Evolutionary conservation across 2,797 vertebrate species (phyloP), one percentile per base, ranked within the genome.

Genomic region (Sitta carolinensis): DNA sequence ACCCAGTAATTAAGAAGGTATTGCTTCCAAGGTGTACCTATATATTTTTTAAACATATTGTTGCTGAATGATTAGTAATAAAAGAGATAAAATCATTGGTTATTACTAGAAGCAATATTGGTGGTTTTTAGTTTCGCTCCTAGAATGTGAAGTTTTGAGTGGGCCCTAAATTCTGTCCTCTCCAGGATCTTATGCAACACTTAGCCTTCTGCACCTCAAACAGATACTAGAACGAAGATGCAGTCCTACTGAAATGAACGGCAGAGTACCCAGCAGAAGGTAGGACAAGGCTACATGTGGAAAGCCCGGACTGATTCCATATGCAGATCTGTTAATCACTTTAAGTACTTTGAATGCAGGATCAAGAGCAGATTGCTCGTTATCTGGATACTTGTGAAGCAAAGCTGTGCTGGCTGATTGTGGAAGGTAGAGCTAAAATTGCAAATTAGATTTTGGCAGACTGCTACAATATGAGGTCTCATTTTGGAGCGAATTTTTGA

Each of bases 291-390:
- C 68, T 81, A 42, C 89, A 66, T 76, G 76, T 0, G 0, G 87
- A 76, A 94, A 92, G 59, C 79, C 82, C 2, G 0, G 38, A 19
- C 66, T 84, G 66, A 18, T 11, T 90, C 92, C 87, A 42, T 40
- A 79, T 84, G 87, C 87, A 43, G 83, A 69, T 88, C 84, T 70
- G 73, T 84, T 96, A 96, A 95, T 96, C 94, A 86, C 87, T 92
- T 75, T 86, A 94, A 91, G 94, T 86, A 47, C 79, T 93, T 36
- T 78, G 73, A 95, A 79, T 73, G 73, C 45, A 55, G 91, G 89
- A 90, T 95, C 87, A 91, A 66, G 94, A 96, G 83, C 95, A 96
- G 95, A 96, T 97, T 96, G 95, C 79, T 94, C 27, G n/a, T 96
- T 94, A 90, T 91, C 76, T 95, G 92, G 67, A 82, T 87, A 88